phyloP scores from a whole-genome alignment of 1,140 invertebrate species.

The Liolophura sinensis region DNA sequence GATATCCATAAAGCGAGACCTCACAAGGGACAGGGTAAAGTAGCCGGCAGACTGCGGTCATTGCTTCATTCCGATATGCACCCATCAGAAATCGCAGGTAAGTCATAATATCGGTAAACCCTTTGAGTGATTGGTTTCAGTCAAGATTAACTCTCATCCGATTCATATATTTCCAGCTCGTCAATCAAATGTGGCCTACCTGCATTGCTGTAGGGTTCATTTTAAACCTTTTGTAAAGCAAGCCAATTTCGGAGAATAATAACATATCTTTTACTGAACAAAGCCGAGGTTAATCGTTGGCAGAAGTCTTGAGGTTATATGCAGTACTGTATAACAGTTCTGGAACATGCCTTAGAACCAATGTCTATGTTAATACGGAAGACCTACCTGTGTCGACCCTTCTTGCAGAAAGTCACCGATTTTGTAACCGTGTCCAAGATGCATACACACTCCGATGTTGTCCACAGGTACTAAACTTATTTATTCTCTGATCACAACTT shows the following conservation, averaged over 20 bases:
- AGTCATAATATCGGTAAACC: conserved; percentile 11
- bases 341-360: too few relatives aligned
- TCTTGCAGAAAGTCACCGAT: conserved; percentile 69
- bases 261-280: too few relatives aligned
- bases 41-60: conserved; percentile 68
- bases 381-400: conserved; percentile 10
- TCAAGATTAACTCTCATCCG: too few relatives aligned
- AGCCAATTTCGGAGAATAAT: too few relatives aligned
- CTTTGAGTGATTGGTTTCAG: too few relatives aligned
- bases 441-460: conserved; percentile 75
- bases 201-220: too few relatives aligned
- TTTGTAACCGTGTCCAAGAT: conserved; percentile 75
- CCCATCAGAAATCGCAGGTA: conserved; percentile 73
- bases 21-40: conserved; percentile 70
- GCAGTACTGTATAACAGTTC: too few relatives aligned
- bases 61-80: conserved; percentile 71
- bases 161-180: too few relatives aligned
- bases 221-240: too few relatives aligned
- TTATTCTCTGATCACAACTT: conserved; percentile 5
- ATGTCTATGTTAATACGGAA: conserved; percentile 3
- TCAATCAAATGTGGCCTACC: too few relatives aligned
- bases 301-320: too few relatives aligned
- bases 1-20: conserved; percentile 72
- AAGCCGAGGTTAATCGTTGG: too few relatives aligned
- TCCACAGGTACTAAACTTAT: conserved; percentile 65